phyloP scores from a whole-genome alignment of 2,888 invertebrate genomes.

The Sarcophaga rosellei region DNA sequence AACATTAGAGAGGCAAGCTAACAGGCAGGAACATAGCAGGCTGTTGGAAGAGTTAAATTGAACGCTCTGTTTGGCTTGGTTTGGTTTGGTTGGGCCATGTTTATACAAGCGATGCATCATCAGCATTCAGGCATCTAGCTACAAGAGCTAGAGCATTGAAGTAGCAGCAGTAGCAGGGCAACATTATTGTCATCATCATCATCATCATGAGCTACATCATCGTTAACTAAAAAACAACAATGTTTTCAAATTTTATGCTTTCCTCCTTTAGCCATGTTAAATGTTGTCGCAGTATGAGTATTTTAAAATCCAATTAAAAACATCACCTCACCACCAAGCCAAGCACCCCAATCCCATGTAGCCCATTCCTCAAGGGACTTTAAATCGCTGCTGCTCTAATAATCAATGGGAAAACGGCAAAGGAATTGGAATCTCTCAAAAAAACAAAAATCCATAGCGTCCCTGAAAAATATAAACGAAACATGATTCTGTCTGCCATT shows the following conservation, averaged over 20 bases:
- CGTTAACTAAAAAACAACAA: constrained; percentile 27
- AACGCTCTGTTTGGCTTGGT: constrained; percentile 33
- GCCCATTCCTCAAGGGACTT: constrained; percentile 75
- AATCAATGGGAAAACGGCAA: constrained; percentile 41
- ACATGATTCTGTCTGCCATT: constrained; percentile 35
- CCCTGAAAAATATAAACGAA: constrained; percentile 14
- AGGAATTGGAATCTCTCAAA: constrained; percentile 22
- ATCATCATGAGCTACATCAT: constrained; percentile 2
- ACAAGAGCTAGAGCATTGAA: not conserved
- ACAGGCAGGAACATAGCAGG: not conserved
- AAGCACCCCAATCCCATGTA: not conserved
- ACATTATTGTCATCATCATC: constrained; percentile 29
- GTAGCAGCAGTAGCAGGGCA: constrained; percentile 1
- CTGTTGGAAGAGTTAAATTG: not conserved
- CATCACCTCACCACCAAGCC: constrained; percentile 64
- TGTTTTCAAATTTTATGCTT: constrained; percentile 43
- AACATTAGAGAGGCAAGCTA: not conserved
- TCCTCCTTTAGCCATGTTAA: not conserved
- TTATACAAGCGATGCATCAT: constrained; percentile 63
- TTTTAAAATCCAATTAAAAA: constrained; percentile 82
- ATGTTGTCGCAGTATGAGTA: constrained; percentile 73
- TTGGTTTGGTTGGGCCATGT: constrained; percentile 8
- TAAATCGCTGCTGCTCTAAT: constrained; percentile 75
- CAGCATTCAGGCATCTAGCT: constrained; percentile 14
- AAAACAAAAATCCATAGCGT: not conserved